A percentile compares a stretch with the other conserved stretches of the same genome.
Conservation (phyloP, 2,797 vertebrate genomes). For the Bufotes viridis region DNA sequence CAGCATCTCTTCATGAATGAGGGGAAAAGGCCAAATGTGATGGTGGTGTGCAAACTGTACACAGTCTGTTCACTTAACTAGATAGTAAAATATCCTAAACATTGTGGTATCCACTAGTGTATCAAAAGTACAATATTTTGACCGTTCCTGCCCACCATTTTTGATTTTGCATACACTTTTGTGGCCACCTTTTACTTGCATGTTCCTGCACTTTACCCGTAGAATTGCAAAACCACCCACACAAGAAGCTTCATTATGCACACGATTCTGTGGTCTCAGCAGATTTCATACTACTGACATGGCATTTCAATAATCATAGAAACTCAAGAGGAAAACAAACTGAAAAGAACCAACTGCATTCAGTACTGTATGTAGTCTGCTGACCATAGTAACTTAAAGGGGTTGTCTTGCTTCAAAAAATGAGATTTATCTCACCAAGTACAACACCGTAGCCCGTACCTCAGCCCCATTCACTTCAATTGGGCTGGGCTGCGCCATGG, state of each 20-base stretch:
- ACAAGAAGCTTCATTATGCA: not conserved
- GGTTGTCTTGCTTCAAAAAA: no score
- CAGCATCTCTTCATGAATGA: not conserved
- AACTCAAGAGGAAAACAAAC: not conserved
- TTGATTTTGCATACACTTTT: not conserved
- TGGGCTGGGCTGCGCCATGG: no score
- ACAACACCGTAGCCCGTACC: no score
- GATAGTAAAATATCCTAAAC: not conserved
- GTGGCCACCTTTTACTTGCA: not conserved
- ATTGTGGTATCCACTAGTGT: not conserved
- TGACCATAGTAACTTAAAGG: no score
- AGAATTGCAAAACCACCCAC: no score
- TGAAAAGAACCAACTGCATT: not conserved
- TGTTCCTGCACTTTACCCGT: not conserved
- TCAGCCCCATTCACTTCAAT: no score
- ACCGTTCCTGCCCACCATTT: not conserved
- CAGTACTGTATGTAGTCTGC: not conserved
- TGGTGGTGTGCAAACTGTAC: not conserved
- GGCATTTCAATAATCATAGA: not conserved
- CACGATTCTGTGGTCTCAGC: not conserved
- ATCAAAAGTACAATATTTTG: not conserved
- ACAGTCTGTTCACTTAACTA: not conserved
- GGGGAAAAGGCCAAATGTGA: not conserved
- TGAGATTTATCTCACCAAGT: no score
- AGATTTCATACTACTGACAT: no score